phyloP scores from a whole-genome alignment of 2,797 vertebrate genomes.

The Bryconaethiops microstoma region DNA sequence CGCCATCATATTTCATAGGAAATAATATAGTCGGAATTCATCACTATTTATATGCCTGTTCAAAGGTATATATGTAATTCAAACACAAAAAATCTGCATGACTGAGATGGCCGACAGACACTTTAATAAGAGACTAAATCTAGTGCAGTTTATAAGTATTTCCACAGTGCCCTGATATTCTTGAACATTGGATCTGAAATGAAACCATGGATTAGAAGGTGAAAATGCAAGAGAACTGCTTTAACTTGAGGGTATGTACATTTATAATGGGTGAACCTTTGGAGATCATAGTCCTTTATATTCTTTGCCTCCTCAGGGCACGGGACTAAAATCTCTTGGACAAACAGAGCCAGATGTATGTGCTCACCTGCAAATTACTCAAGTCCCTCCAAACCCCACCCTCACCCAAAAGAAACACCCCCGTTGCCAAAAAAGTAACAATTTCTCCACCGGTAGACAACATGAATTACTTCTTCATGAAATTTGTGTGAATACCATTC shows the following conservation, averaged over 20 bases:
- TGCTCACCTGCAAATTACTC: too few relatives aligned
- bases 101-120: neutral
- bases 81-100: neutral
- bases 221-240: neutral
- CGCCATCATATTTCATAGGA: neutral
- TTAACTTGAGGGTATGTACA: neutral
- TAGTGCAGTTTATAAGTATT: neutral
- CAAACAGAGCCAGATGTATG: neutral
- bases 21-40: neutral
- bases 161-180: neutral
- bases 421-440: too few relatives aligned
- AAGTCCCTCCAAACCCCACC: too few relatives aligned
- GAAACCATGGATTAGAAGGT: neutral
- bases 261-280: neutral
- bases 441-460: too few relatives aligned
- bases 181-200: neutral
- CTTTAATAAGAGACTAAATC: neutral
- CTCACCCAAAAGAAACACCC: too few relatives aligned
- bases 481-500: too few relatives aligned
- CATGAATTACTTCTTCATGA: too few relatives aligned
- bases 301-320: neutral
- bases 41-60: neutral
- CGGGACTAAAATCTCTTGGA: neutral
- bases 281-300: neutral
- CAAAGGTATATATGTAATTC: neutral